Conservation (phyloP, 2,888 invertebrate genomes). For the Drosophila rellima region DNA sequence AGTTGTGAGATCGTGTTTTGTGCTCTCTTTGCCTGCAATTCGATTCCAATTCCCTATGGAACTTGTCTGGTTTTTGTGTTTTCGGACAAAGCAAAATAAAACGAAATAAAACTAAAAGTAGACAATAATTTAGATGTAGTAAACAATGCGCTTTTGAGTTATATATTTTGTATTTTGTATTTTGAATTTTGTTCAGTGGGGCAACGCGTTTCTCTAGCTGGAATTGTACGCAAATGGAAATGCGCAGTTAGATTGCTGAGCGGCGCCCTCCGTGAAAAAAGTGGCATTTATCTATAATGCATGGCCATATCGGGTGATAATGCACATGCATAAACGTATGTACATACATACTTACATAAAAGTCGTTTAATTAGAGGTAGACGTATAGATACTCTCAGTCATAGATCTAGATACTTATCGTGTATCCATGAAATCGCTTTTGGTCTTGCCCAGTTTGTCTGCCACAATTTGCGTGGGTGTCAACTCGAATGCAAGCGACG, state of each 20-base stretch:
- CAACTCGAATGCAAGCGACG: conserved; percentile 46
- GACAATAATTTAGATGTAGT: conserved; percentile 20
- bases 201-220: conserved; percentile 12
- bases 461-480: conserved; percentile 72
- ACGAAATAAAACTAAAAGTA: conserved; percentile 1
- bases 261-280: conserved; percentile 24
- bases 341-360: not conserved
- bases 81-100: conserved; percentile 18
- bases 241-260: conserved; percentile 21
- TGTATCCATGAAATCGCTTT: conserved; percentile 62
- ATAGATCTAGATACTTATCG: conserved; percentile 53
- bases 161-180: conserved; percentile 5
- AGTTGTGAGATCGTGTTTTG: conserved; percentile 33
- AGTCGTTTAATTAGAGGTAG: conserved; percentile 68
- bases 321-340: conserved; percentile 13
- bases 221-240: conserved; percentile 12
- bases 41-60: conserved; percentile 30
- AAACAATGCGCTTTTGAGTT: conserved; percentile 33
- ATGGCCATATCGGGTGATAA: conserved; percentile 51
- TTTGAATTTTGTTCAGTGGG: conserved; percentile 30
- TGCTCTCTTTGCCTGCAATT: conserved; percentile 8
- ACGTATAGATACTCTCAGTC: conserved; percentile 35
- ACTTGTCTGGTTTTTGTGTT: conserved; percentile 11
- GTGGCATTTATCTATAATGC: conserved; percentile 58
- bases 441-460: conserved; percentile 33